Evolutionary conservation across 2,113 vertebrate genomes (phyloP), one percentile per base, ranked within the genome.

Genomic region (Labeo catla): DNA sequence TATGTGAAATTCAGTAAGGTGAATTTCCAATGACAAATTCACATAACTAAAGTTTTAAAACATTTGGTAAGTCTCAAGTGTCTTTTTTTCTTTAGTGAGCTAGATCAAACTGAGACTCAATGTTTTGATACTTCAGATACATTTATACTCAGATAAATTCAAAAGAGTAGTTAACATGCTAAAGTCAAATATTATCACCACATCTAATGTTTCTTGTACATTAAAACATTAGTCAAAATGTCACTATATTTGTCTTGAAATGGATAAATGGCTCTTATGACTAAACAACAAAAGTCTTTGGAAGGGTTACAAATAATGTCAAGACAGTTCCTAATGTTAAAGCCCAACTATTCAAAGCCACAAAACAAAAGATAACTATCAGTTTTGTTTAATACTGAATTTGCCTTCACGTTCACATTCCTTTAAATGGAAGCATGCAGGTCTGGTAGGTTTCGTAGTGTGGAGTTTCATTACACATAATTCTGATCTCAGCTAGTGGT

Each of bases 401-500:
- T 89, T 70, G 52, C 49, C 50, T 86, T 9, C 78, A 85, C 39
- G 77, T 85, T 47, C 57, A 79, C 65, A 68, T 68, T 83, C 57
- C 68, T 65, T 85, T 85, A 74, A 84, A 82, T 7, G 52, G 45
- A 87, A 85, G 43, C 79, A 80, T 54, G 81, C 70, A 70, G 84
- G 80, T 72, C 59, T 86, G 85, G 83, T 81, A 70, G 86, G 47
- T 66, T 76, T 54, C 82, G 45, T 59, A 73, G 36, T 73, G 81
- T 72, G 68, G 77, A 83, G 47, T 84, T 82, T 43, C 59, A 86
- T 70, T 80, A 89, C 82, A 81, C 34, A 23, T 91, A 84, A 88
- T 91, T 91, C 76, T 79, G 91, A 88, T 91, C 61, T 85, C 66
- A 88, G 88, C 89, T 86, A 76, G 81, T 50, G 83, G 23, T 76